Base-by-base conservation (phyloP, 2,888 invertebrate genomes). In the Sceliomorpha sp. region DNA sequence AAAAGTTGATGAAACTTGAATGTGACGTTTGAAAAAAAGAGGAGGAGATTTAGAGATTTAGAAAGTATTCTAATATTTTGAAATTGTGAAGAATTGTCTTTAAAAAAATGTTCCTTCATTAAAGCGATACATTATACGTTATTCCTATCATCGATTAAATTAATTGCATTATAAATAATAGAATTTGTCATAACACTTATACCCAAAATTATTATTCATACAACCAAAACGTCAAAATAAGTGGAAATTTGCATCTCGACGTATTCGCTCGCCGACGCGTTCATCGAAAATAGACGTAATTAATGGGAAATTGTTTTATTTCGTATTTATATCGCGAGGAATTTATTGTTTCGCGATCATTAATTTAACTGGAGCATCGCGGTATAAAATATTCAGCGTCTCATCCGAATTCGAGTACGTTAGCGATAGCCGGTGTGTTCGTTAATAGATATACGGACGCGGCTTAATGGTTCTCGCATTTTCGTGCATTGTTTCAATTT, bases 401-500 rank as follows among this genome's bases (percentile, higher is more conserved):
- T 20, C 20, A 20, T 20, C 20, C 20, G 20, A 20, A 20, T 20
- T 20, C 20, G 7, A 34, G 29, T 39, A 14, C 14, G 8, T 2
- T 9, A 29, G 29, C n/a, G 29, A 29, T 29, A 9, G 29, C 9
- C 9, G 29, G 29, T 15, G 17, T 48, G 36, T 48, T 48, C 44
- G 39, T 50, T 48, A 63, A 48, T 48, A 48, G 31, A 50, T 44
- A 42, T 34, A 15, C 12, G 31, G 34, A 64, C 39, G 32, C 17
- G 31, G 50, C 42, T 44, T 56, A 63, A 50, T 63, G 47, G 55
- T 48, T 39, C 31, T 8, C 37, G 32, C 44, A 51, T 68, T 62
- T 62, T 62, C 68, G 47, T 58, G 56, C 59, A 55, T 64, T 63
- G 64, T 70, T 70, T 64, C 70, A 59, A 70, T 64, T 70, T 70